These are phyloP conservation scores for Plumapathes pennacea DNA, from an alignment of 92 coral and sea anemone genomes.

Conservation along the genomic window DNA sequence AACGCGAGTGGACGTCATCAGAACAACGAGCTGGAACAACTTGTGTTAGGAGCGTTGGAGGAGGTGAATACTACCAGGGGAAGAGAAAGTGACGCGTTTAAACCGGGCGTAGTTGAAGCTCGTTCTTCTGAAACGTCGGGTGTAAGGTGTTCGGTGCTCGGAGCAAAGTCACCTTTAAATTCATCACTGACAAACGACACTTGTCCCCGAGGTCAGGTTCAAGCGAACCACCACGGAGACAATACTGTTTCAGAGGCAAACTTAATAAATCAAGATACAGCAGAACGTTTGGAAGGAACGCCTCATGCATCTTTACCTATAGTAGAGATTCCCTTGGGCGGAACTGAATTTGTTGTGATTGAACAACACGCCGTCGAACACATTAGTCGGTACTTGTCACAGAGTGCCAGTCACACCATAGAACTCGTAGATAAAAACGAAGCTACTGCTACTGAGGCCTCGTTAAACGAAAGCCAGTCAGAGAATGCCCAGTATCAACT, in stretches of 20 bases:
- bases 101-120: background rate
- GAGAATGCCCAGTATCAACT: background rate
- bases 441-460: no score
- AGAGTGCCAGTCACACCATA: constrained; percentile 6
- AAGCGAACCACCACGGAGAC: no score
- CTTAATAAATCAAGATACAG: background rate
- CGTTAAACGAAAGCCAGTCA: no score
- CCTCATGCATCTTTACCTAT: background rate
- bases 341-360: constrained; percentile 61
- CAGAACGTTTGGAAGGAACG: background rate
- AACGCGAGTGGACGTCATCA: background rate
- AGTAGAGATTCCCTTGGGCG: constrained; percentile 13
- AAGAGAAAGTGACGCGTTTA: constrained; percentile 16
- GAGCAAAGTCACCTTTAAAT: constrained; percentile 22
- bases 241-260: constrained; percentile 18
- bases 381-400: constrained; percentile 27
- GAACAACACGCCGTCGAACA: constrained; percentile 81
- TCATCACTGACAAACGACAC: no score
- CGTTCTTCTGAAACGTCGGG: constrained; percentile 8
- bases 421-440: background rate
- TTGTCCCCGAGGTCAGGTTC: no score
- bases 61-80: constrained; percentile 61
- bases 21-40: constrained; percentile 29
- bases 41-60: constrained; percentile 78
- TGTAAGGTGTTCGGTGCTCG: constrained; percentile 6